A percentile compares a stretch with the other conserved stretches of the same genome.
Evolutionary conservation across 1,140 invertebrate species (phyloP).

Genomic region (Rhyzopertha dominica): DNA sequence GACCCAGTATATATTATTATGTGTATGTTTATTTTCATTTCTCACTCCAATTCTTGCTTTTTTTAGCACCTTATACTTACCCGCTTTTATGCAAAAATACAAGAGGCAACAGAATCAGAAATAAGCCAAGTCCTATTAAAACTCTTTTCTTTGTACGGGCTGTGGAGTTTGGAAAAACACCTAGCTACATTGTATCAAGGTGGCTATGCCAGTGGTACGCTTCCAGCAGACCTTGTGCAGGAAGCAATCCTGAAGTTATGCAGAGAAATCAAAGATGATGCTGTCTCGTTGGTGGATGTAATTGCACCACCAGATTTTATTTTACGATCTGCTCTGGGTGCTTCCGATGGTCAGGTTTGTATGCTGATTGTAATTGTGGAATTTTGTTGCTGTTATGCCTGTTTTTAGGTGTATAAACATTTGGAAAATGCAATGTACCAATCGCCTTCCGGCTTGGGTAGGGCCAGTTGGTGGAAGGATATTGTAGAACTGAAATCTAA

Average conservation of each 20-base stretch:
- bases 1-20: too few species aligned
- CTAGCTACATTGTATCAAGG: conserved; percentile 72
- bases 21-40: conserved; percentile 13
- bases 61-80: conserved; percentile 60
- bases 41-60: conserved; percentile 14
- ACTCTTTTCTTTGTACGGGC: conserved; percentile 66
- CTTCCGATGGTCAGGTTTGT: conserved; percentile 55
- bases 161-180: conserved; percentile 69
- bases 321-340: conserved; percentile 69
- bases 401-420: conserved; percentile 58
- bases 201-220: conserved; percentile 53
- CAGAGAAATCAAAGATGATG: conserved; percentile 62
- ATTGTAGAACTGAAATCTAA: conserved; percentile 46
- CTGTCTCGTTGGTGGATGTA: conserved; percentile 65
- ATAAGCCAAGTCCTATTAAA: conserved; percentile 56
- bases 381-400: not conserved
- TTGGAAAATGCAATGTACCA: conserved; percentile 53
- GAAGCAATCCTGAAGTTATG: conserved; percentile 60
- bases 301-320: conserved; percentile 72
- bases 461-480: conserved; percentile 59
- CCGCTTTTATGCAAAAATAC: conserved; percentile 53
- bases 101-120: conserved; percentile 47
- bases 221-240: conserved; percentile 48
- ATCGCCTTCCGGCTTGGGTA: conserved; percentile 50
- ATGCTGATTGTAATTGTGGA: not conserved